Percentiles rank a stretch among this genome's conserved stretches.
These are phyloP conservation scores for Temnothorax nylanderi DNA, from an alignment of 1,140 invertebrate species.

Conservation along the genomic window DNA sequence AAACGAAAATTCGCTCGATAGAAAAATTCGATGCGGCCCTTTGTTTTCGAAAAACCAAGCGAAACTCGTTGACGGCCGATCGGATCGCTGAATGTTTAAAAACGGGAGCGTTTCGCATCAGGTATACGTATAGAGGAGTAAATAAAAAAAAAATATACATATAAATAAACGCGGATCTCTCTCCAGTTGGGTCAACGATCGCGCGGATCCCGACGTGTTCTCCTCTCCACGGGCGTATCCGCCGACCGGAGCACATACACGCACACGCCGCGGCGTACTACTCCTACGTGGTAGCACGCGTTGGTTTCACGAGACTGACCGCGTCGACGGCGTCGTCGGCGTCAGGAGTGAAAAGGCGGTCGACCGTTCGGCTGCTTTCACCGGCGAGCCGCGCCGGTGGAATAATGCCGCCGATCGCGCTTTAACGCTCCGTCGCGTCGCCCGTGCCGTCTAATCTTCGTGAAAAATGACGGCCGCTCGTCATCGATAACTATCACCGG, in stretches of 20 bases:
- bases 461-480: conserved; percentile 42
- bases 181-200: conserved; percentile 56
- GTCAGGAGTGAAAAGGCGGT: conserved; percentile 80
- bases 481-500: neutral
- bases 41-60: neutral
- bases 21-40: neutral
- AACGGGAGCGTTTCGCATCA: neutral
- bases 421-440: conserved; percentile 60
- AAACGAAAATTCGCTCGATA: neutral
- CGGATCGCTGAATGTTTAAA: neutral
- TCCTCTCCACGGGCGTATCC: conserved; percentile 55
- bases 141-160: neutral
- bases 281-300: conserved; percentile 53
- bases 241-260: conserved; percentile 17
- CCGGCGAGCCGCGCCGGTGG: conserved; percentile 62
- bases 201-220: conserved; percentile 42
- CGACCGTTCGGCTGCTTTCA: conserved; percentile 78
- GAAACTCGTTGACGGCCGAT: neutral
- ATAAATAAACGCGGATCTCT: neutral
- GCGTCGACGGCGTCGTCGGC: conserved; percentile 41
- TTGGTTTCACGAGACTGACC: conserved; percentile 56
- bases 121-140: neutral
- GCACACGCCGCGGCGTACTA: neutral
- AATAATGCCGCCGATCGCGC: conserved; percentile 69
- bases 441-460: too few species aligned